Percentiles rank a stretch among this genome's conserved stretches.
phyloP scores from a whole-genome alignment of 2,797 vertebrate genomes.

The Melanotaenia pygmaea region DNA sequence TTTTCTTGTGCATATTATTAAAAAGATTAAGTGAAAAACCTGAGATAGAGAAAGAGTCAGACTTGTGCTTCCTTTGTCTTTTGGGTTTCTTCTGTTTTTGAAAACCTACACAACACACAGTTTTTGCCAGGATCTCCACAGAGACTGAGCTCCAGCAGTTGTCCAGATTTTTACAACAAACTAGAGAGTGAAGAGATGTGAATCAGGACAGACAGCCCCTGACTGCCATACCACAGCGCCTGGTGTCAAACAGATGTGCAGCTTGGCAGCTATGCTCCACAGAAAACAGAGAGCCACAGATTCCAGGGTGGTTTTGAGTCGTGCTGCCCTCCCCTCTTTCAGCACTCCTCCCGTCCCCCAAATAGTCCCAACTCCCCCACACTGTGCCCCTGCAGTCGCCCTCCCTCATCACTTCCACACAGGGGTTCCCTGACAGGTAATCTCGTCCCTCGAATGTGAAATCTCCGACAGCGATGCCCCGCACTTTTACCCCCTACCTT shows the following conservation, averaged over 20 bases:
- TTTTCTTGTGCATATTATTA: slow-evolving; percentile 1
- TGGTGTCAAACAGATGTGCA: slow-evolving; percentile 84
- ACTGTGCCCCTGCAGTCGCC: slow-evolving; percentile 70
- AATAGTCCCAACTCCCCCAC: slow-evolving; percentile 65
- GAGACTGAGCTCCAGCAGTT: slow-evolving; percentile 39
- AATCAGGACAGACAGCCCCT: slow-evolving; percentile 75
- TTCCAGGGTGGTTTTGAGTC: slow-evolving; percentile 68
- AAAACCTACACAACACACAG: slow-evolving; percentile 4
- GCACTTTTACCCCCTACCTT: slow-evolving; percentile 77
- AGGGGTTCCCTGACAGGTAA: slow-evolving; percentile 82
- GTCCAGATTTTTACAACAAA: slow-evolving; percentile 56
- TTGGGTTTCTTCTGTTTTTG: slow-evolving; percentile 10
- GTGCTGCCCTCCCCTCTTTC: slow-evolving; percentile 51
- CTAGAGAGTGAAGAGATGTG: slow-evolving; percentile 59
- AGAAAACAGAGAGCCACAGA: slow-evolving; percentile 73
- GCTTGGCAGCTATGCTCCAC: slow-evolving; percentile 74
- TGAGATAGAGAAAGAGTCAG: neutral
- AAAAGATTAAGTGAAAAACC: neutral
- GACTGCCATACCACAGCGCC: slow-evolving; percentile 74
- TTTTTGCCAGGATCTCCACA: slow-evolving; percentile 35
- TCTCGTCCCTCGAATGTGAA: slow-evolving; percentile 82
- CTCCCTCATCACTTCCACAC: slow-evolving; percentile 80
- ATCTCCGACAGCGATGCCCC: slow-evolving; percentile 79
- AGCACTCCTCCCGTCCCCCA: slow-evolving; percentile 42
- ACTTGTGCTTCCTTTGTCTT: slow-evolving; percentile 5